Conservation (phyloP, 2,888 invertebrate species). For the Drosophila robusta region DNA sequence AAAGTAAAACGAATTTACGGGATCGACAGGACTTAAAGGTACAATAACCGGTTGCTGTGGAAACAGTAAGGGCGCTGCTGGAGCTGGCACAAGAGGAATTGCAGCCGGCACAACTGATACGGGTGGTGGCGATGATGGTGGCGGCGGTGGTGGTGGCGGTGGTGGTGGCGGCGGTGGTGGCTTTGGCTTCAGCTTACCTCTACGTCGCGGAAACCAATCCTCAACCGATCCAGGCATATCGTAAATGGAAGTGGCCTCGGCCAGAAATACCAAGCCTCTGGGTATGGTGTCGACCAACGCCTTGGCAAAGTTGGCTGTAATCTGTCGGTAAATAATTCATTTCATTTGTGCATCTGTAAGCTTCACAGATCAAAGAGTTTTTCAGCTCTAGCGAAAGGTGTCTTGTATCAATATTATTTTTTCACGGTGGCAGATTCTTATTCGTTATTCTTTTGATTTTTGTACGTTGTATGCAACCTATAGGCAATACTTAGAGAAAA, state of each 20-base stretch:
- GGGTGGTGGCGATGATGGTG: constrained; percentile 26
- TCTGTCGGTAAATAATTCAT: constrained; percentile 25
- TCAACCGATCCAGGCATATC: constrained; percentile 70
- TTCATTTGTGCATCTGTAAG: no score
- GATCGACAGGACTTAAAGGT: constrained; percentile 64
- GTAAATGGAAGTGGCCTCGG: constrained; percentile 76
- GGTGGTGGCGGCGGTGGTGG: constrained; percentile 43
- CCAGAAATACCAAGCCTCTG: constrained; percentile 70
- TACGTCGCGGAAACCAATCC: constrained; percentile 56
- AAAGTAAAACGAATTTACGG: constrained; percentile 68
- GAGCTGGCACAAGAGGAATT: constrained; percentile 6
- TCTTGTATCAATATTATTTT: no score
- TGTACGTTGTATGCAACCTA: no score
- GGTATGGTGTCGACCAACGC: constrained; percentile 72
- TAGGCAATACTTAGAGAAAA: no score
- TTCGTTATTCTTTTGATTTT: no score
- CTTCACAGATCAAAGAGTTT: no score
- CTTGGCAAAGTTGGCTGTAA: constrained; percentile 74
- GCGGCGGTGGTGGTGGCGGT: constrained; percentile 37
- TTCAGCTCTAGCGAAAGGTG: no score
- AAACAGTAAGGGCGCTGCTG: constrained; percentile 12
- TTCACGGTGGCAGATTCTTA: no score
- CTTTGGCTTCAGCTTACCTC: constrained; percentile 39
- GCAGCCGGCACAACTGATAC: constrained; percentile 15
- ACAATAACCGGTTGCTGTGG: constrained; percentile 51